Conservation (phyloP, 2,797 vertebrate species). For the Dicrostonyx torquatus region DNA sequence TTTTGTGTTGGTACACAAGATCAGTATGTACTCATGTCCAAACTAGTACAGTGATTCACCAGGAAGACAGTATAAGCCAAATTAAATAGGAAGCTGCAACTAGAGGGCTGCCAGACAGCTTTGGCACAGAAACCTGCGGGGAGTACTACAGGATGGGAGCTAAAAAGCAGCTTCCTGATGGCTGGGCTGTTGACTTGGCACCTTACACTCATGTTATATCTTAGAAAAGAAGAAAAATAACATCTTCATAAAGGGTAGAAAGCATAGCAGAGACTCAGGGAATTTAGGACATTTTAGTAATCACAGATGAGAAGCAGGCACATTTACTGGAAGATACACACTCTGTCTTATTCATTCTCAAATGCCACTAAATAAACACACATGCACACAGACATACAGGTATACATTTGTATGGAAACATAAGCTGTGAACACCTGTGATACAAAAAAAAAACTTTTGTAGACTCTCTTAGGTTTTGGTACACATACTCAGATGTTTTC, state of each 20-base stretch:
- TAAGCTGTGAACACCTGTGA: slow-evolving; percentile 40
- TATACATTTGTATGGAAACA: not conserved
- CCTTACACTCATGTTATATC: slow-evolving; percentile 30
- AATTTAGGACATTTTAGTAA: slow-evolving; percentile 71
- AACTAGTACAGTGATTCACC: slow-evolving; percentile 38
- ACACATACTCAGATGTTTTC: slow-evolving; percentile 65
- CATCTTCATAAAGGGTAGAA: slow-evolving; percentile 35
- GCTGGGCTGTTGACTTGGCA: slow-evolving; percentile 54
- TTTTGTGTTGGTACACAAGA: not conserved
- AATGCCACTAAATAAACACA: slow-evolving; percentile 42
- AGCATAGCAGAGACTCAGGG: slow-evolving; percentile 63
- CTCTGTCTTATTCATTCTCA: slow-evolving; percentile 48
- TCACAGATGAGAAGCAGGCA: slow-evolving; percentile 62
- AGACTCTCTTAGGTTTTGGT: slow-evolving; percentile 59
- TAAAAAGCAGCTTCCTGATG: slow-evolving; percentile 56
- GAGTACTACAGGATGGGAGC: not conserved
- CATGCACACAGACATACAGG: no score
- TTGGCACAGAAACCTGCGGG: not conserved
- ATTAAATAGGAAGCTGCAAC: slow-evolving; percentile 19
- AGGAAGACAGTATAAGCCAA: slow-evolving; percentile 17
- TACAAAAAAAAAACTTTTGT: slow-evolving; percentile 64
- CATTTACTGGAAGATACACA: slow-evolving; percentile 68
- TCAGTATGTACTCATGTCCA: not conserved
- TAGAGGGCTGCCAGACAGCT: not conserved
- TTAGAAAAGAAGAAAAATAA: slow-evolving; percentile 60